Base-by-base conservation (phyloP, 1,140 invertebrate genomes). In the Diorhabda carinulata region DNA sequence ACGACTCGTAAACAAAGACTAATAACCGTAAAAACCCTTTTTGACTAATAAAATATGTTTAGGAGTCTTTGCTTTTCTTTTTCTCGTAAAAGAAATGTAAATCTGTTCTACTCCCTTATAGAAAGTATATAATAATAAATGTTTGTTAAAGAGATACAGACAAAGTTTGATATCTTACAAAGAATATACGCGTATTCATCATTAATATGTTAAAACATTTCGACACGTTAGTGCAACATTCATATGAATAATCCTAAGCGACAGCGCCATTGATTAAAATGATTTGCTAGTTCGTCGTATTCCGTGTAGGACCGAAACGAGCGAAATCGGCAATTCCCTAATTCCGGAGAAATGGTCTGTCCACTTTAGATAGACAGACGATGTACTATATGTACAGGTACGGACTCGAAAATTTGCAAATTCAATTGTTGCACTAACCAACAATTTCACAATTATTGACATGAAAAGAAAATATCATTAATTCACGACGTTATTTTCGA, bases 261-360 rank as follows among this genome's bases (percentile, higher is more conserved):
- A 52, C 4, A 6, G 6, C 47, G 47, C 47, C n/a, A 52, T 52
- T 52, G 47, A 52, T 52, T n/a, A 8, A 52, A n/a, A 52, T 52
- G 47, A 52, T 52, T 52, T 52, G 47, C 47, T 8, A n/a, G 6
- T 8, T 52, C 4, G 6, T 52, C n/a, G 47, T 8, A 52, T 52
- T n/a, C 6, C 47, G n/a, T 56, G 66, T 64, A 65, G 66, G 70
- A 63, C 68, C 74, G 72, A 61, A 43, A 41, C 25, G 65, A 72
- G 67, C 61, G 69, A 67, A 52, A 68, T 69, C 70, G 52, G 25
- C 64, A 52, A 42, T 57, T 43, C 42, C 47, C 64, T 43, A 9
- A 42, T 71, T 74, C 67, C 74, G 71, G 72, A 71, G 74, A 75
- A 76, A 77, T 77, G 74, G 74, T 74, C 76, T 78, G 76, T 76